Conservation (phyloP, 1,140 invertebrate genomes). For the Nasonia vitripennis region DNA sequence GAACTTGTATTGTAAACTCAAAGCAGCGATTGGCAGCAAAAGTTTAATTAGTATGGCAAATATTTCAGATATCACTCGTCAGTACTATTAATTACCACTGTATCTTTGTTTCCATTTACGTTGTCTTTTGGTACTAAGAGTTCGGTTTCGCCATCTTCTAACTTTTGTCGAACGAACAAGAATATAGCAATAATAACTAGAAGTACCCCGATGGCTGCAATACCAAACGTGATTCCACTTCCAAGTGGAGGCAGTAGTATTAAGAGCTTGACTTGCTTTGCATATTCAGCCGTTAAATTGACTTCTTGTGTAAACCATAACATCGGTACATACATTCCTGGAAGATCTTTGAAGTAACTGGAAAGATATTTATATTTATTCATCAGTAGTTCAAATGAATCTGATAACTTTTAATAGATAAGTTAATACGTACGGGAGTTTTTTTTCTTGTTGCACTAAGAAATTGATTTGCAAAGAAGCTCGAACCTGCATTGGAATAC, state of each 20-base stretch:
- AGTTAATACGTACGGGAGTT: constrained; percentile 75
- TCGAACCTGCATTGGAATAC: constrained; percentile 81
- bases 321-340: constrained; percentile 79
- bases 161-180: constrained; percentile 60
- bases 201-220: constrained; percentile 74
- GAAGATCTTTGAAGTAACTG: constrained; percentile 77
- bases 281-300: constrained; percentile 77
- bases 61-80: constrained; percentile 24
- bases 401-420: constrained; percentile 9
- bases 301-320: constrained; percentile 86
- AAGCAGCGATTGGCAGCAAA: constrained; percentile 7
- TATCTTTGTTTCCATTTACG: constrained; percentile 23
- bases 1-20: constrained; percentile 15
- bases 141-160: constrained; percentile 62
- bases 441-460: constrained; percentile 76
- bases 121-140: constrained; percentile 58
- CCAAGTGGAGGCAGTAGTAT: constrained; percentile 74
- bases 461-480: constrained; percentile 86
- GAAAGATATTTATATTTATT: constrained; percentile 55
- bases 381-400: not conserved
- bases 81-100: constrained; percentile 9
- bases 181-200: constrained; percentile 71
- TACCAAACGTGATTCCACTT: constrained; percentile 73
- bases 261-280: constrained; percentile 75
- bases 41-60: constrained; percentile 9